phyloP scores from a whole-genome alignment of 2,797 vertebrate species.

The Hypotaenidia philippensis region DNA sequence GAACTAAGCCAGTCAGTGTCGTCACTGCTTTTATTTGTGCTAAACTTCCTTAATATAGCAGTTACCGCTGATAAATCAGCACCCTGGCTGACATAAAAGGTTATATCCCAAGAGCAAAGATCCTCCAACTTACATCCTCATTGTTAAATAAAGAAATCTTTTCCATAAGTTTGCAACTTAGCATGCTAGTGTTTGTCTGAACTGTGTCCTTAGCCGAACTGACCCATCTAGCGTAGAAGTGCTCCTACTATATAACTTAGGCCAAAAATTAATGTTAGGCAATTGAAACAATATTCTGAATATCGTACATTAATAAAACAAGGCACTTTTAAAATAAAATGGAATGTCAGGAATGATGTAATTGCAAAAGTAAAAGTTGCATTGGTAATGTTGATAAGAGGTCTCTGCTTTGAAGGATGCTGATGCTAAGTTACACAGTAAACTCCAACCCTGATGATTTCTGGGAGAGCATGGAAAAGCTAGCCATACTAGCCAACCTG shows the following conservation, averaged over 20 bases:
- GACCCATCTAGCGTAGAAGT: background rate
- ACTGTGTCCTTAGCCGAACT: background rate
- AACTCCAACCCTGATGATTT: background rate
- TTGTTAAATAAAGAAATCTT: background rate
- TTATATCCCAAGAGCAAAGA: background rate
- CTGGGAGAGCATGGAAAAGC: background rate
- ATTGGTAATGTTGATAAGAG: background rate
- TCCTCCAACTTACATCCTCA: fast-evolving
- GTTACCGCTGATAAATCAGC: background rate
- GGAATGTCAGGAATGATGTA: background rate
- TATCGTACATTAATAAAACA: background rate
- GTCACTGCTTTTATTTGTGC: background rate
- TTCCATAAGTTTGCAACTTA: background rate
- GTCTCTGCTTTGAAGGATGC: background rate
- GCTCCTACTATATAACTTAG: background rate
- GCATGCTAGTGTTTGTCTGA: background rate
- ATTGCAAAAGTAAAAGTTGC: background rate
- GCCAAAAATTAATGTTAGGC: fast-evolving
- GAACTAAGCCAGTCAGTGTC: background rate
- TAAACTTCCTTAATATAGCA: background rate
- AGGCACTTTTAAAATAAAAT: background rate
- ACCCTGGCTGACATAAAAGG: background rate
- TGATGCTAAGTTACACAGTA: background rate
- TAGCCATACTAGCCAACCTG: background rate
- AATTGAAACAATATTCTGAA: background rate